Conservation (phyloP, 2,888 invertebrate genomes). For the Caradrina clavipalpis region DNA sequence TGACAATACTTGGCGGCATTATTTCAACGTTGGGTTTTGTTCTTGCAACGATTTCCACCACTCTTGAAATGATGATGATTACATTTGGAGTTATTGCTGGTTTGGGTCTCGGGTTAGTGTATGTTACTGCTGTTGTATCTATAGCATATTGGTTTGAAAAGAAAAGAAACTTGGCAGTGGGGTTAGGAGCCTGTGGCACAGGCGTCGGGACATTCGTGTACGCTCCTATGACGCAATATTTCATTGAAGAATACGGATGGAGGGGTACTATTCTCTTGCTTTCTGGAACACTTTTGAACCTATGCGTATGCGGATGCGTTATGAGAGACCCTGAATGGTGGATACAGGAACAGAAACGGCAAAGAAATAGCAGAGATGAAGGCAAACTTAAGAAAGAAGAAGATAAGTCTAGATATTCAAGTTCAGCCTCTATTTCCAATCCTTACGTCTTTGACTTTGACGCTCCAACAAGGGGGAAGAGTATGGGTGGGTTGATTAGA, state of each 20-base stretch:
- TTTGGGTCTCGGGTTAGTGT: slow-evolving; percentile 95
- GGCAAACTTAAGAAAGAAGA: slow-evolving; percentile 76
- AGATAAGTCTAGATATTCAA: slow-evolving; percentile 86
- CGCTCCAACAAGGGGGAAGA: slow-evolving; percentile 77
- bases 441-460: slow-evolving; percentile 84
- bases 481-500: slow-evolving; percentile 79
- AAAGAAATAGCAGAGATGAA: slow-evolving; percentile 71
- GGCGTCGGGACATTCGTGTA: slow-evolving; percentile 97
- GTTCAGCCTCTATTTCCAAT: slow-evolving; percentile 87
- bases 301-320: slow-evolving; percentile 96
- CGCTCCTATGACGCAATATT: slow-evolving; percentile 95
- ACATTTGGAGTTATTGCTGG: slow-evolving; percentile 97
- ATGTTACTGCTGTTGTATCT: slow-evolving; percentile 97
- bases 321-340: slow-evolving; percentile 98
- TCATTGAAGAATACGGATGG: slow-evolving; percentile 96
- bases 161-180: slow-evolving; percentile 96
- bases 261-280: slow-evolving; percentile 95
- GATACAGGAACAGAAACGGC: slow-evolving; percentile 92
- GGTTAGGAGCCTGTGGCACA: slow-evolving; percentile 96
- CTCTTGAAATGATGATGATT: slow-evolving; percentile 95
- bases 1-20: slow-evolving; percentile 94
- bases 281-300: slow-evolving; percentile 96
- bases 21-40: slow-evolving; percentile 95
- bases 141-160: slow-evolving; percentile 98
- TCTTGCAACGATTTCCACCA: slow-evolving; percentile 93